Conservation (phyloP, 2,113 vertebrate genomes). For the Tympanuchus pallidicinctus region DNA sequence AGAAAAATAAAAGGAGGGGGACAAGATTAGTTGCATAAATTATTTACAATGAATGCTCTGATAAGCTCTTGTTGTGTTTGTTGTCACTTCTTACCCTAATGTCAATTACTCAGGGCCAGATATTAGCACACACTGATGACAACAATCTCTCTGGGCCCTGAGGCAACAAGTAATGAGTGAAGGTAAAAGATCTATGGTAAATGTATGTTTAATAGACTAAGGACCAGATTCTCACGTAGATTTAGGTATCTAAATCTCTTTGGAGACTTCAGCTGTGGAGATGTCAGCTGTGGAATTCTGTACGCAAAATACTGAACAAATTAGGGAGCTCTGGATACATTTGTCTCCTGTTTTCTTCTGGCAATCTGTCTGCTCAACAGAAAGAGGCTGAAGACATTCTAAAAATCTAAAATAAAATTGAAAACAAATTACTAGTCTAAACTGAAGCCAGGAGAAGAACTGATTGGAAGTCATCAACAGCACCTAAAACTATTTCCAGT, state of each 20-base stretch:
- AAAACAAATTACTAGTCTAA: neutral
- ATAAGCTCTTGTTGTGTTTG: neutral
- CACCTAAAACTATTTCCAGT: neutral
- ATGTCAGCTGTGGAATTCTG: neutral
- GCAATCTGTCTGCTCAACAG: neutral
- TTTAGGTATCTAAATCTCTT: conserved; percentile 32
- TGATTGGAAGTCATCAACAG: neutral
- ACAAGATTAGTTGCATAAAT: conserved; percentile 49
- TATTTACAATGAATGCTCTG: conserved; percentile 38
- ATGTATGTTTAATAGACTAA: conserved; percentile 43
- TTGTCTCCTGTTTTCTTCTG: neutral
- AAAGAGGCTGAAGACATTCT: neutral
- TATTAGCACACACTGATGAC: conserved; percentile 38
- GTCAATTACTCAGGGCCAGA: conserved; percentile 56
- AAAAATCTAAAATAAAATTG: neutral
- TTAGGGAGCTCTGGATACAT: neutral
- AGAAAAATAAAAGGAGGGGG: neutral
- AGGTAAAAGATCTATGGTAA: conserved; percentile 10
- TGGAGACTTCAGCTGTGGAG: neutral
- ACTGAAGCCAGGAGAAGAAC: neutral
- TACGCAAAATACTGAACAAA: neutral
- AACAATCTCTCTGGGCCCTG: conserved; percentile 18
- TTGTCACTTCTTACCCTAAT: conserved; percentile 50
- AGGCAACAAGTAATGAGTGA: conserved; percentile 35
- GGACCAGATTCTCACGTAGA: neutral